These are phyloP conservation scores for Carposina sasakii DNA, from an alignment of 1,140 invertebrate genomes.

Conservation along the genomic window DNA sequence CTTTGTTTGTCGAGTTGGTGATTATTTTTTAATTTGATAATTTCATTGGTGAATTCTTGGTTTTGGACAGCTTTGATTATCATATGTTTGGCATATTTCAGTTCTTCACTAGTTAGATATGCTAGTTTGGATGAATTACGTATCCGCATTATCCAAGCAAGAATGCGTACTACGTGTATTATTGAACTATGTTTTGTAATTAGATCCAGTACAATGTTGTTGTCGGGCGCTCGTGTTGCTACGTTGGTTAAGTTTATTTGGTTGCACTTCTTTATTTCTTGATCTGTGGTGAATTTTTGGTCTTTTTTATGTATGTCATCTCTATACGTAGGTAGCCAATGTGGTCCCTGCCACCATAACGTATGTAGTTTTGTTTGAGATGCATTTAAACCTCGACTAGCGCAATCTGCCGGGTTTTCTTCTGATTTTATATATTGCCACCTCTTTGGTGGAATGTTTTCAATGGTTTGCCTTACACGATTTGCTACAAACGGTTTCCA, in stretches of 20 bases:
- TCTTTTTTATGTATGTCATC: too few relatives aligned
- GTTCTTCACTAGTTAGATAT: background rate
- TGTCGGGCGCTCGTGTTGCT: background rate
- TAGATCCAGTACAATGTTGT: background rate
- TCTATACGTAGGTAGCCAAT: slow-evolving; percentile 8
- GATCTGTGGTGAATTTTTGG: background rate
- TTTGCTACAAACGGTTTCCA: slow-evolving; percentile 49
- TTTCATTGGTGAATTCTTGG: slow-evolving; percentile 8
- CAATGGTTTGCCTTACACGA: slow-evolving; percentile 41
- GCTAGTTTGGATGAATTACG: too few relatives aligned
- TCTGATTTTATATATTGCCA: slow-evolving; percentile 53
- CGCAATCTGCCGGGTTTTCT: slow-evolving; percentile 61
- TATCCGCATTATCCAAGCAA: slow-evolving; percentile 6
- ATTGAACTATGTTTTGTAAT: background rate
- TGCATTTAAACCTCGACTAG: slow-evolving; percentile 41
- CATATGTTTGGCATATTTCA: slow-evolving; percentile 9
- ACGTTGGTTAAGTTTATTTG: background rate
- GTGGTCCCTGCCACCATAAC: slow-evolving; percentile 35
- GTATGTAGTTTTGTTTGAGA: slow-evolving; percentile 15
- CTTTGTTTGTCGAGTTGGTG: slow-evolving; percentile 13
- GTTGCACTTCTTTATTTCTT: slow-evolving; percentile 1
- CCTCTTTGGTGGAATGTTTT: slow-evolving; percentile 14
- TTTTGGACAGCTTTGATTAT: slow-evolving; percentile 22
- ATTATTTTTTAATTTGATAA: background rate
- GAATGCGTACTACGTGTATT: background rate